These are phyloP conservation scores for Delphinus delphis DNA, from an alignment of 2,113 vertebrate genomes.

Conservation along the genomic window DNA sequence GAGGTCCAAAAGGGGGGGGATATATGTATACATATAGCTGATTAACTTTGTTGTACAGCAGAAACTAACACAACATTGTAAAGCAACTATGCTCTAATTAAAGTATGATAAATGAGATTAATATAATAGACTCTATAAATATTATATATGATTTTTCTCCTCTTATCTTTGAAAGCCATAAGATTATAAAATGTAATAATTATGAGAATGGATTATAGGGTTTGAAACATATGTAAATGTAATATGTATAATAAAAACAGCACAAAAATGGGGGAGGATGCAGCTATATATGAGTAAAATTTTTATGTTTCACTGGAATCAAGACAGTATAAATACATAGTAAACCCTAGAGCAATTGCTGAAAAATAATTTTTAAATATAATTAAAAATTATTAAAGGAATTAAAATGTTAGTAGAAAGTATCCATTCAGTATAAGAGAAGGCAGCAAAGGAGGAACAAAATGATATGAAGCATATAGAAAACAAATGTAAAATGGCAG, in stretches of 20 bases:
- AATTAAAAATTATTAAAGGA: neutral
- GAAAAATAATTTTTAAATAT: neutral
- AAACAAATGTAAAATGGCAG: neutral
- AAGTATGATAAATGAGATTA: neutral
- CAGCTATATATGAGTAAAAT: neutral
- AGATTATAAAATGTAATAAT: neutral
- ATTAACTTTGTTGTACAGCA: too few relatives aligned
- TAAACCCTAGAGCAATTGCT: neutral
- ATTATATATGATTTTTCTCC: neutral
- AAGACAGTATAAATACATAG: neutral
- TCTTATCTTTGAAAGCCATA: neutral
- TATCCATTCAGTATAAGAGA: neutral
- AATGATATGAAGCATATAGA: neutral
- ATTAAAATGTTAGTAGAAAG: neutral
- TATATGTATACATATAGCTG: too few relatives aligned
- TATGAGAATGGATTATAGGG: neutral
- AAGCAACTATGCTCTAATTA: too few relatives aligned
- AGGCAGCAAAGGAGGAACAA: neutral
- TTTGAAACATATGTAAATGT: neutral
- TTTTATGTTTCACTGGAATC: neutral
- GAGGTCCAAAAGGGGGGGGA: too few relatives aligned
- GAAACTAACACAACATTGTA: too few relatives aligned
- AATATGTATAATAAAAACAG: neutral
- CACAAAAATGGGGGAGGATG: neutral
- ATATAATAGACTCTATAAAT: neutral